Conservation (phyloP, 2,113 vertebrate species). For the Dolichotis patagonum region DNA sequence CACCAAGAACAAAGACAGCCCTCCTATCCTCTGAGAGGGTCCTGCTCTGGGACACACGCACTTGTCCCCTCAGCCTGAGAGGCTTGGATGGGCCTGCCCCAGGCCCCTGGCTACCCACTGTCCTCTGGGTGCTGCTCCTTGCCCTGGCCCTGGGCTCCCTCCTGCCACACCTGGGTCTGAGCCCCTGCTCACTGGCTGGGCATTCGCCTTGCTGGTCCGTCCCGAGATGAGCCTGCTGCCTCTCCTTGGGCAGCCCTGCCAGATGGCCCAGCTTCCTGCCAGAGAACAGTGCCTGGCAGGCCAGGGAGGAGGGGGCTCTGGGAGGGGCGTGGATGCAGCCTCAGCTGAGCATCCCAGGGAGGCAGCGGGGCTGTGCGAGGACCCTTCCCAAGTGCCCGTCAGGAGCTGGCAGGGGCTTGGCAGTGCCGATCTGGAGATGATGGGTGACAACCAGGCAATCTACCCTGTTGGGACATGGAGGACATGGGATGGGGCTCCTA, state of each 20-base stretch:
- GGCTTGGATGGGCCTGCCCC: fast-evolving
- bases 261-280: background rate
- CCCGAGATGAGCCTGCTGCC: background rate
- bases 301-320: no score
- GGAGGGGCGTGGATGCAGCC: background rate
- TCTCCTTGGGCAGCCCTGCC: background rate
- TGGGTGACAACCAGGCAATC: background rate
- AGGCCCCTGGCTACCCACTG: background rate
- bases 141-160: background rate
- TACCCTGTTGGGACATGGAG: background rate
- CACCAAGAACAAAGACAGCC: background rate
- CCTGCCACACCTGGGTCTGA: background rate
- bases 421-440: background rate
- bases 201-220: background rate
- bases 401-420: background rate
- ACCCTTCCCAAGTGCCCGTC: background rate
- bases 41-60: background rate
- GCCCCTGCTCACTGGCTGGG: background rate
- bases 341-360: background rate
- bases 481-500: fast-evolving
- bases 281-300: background rate
- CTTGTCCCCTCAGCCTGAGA: background rate
- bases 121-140: background rate
- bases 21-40: no score
- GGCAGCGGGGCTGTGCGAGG: background rate